Evolutionary conservation across 2,113 vertebrate genomes (phyloP).

Genomic region (Puma concolor): DNA sequence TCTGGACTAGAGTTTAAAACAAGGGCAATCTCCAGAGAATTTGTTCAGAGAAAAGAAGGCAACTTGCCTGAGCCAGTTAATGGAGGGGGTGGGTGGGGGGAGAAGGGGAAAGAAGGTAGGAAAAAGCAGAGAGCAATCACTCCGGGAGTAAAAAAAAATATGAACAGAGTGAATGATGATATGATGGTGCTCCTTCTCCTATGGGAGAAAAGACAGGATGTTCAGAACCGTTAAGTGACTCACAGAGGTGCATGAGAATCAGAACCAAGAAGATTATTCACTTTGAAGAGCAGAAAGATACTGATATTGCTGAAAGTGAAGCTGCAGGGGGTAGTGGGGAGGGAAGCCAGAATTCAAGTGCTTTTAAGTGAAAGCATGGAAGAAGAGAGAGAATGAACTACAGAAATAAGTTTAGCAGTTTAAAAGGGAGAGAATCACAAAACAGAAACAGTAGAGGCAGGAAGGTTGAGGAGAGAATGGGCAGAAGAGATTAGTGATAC

Average conservation of each 20-base stretch:
- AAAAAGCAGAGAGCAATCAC: background rate
- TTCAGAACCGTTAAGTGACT: background rate
- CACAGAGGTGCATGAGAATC: background rate
- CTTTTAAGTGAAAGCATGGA: background rate
- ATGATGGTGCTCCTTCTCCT: background rate
- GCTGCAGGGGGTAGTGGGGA: background rate
- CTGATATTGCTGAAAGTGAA: background rate
- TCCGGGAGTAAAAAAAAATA: background rate
- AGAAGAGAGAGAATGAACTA: background rate
- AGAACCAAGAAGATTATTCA: background rate
- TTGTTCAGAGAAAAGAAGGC: background rate
- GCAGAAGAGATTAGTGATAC: background rate
- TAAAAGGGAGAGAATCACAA: background rate
- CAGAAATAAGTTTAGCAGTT: background rate
- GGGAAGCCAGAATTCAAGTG: background rate
- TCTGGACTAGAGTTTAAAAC: background rate
- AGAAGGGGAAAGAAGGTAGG: background rate
- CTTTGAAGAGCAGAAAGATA: background rate
- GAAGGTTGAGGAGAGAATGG: background rate
- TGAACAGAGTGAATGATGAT: background rate
- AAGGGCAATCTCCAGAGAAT: background rate
- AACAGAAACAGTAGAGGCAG: background rate
- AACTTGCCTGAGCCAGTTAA: background rate
- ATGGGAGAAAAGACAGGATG: background rate
- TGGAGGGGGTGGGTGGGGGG: no score